phyloP scores from a whole-genome alignment of 2,888 invertebrate genomes.

The Tyria jacobaeae region DNA sequence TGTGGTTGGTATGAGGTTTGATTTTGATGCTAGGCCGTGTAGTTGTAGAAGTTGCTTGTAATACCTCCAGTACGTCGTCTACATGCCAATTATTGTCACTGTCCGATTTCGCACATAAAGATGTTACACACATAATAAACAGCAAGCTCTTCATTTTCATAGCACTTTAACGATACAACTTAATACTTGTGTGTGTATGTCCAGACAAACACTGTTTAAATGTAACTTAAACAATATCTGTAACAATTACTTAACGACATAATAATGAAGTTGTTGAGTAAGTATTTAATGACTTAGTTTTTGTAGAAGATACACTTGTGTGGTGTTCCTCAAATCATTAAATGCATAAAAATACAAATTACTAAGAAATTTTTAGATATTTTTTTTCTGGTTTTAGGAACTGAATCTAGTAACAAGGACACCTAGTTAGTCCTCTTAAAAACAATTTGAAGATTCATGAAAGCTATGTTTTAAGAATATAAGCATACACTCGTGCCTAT shows the following conservation, averaged over 20 bases:
- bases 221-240: neutral
- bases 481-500: no score
- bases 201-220: slow-evolving; percentile 20
- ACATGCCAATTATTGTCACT: slow-evolving; percentile 23
- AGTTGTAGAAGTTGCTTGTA: slow-evolving; percentile 16
- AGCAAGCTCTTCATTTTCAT: slow-evolving; percentile 9
- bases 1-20: neutral
- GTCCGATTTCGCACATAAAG: slow-evolving; percentile 9
- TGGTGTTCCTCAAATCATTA: no score
- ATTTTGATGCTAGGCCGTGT: neutral
- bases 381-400: no score
- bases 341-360: no score
- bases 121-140: slow-evolving; percentile 18
- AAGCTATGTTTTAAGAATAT: neutral
- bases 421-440: no score
- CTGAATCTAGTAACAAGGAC: neutral
- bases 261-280: neutral
- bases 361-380: no score
- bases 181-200: slow-evolving; percentile 12
- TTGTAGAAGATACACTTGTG: no score
- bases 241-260: slow-evolving; percentile 1
- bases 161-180: slow-evolving; percentile 1
- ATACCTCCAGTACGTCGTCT: slow-evolving; percentile 35
- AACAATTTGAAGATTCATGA: no score
- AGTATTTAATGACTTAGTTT: neutral